Evolutionary conservation across 2,888 invertebrate genomes (phyloP), one percentile per base, ranked within the genome.

Genomic region (Nasonia oneida): DNA sequence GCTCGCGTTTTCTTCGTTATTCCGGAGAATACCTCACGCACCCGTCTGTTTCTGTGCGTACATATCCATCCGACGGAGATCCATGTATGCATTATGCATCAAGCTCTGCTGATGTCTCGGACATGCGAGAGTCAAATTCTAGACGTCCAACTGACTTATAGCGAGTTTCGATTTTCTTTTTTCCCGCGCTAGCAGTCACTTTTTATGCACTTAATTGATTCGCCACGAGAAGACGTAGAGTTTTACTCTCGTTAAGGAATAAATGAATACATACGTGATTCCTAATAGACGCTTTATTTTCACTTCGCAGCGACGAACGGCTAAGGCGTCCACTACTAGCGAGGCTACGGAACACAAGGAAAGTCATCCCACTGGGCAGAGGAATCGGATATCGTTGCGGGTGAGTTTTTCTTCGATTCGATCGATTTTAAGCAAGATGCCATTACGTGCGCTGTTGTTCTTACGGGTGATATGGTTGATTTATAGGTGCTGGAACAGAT

Each of bases 401-500:
- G 93, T 93, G 88, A 91, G 90, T 90, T 70, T 5, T 8, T 15
- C 3, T 39, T 57, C 29, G 6, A 33, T n/a, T 37, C 12, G 1
- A 0, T 6, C 4, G 37, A 61, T 57, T 33, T 33, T 61, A 23
- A 47, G 53, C 53, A 23, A 53, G 10, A 47, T 42, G 42, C 42
- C 47, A 33, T 5, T 61, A 61, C 8, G 57, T 5, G 18, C 18
- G 23, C 15, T n/a, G 14, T 50, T 50, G 23, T 74, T 50, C 64
- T 61, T 29, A 64, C 64, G 14, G 12, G 2, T 6, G 42, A 42
- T 33, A 53, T 83, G 42, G 18, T 83, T 73, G 74, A 53, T 75
- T 86, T 71, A 12, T 88, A 93, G 93, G 92, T 93, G 89, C 90
- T 93, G 88, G 93, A 93, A 89, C 93, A 93, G 90, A 93, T 93